Percentiles rank a stretch among this genome's conserved stretches.
phyloP scores from a whole-genome alignment of 2,888 invertebrate species.

The Acrocyrtus sp. region DNA sequence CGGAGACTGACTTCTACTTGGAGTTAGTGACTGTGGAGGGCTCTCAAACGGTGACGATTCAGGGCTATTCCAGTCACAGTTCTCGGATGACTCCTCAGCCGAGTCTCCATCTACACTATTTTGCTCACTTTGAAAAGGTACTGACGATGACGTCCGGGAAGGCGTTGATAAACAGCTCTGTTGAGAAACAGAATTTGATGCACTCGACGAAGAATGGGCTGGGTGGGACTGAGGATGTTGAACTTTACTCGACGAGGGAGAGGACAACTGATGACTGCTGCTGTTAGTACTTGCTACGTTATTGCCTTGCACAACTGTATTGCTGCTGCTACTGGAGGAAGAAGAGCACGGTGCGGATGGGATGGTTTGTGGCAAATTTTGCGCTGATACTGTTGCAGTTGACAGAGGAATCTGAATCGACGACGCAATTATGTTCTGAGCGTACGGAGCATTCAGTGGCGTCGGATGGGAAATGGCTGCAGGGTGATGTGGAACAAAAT shows the following conservation, averaged over 20 bases:
- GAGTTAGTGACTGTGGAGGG: slow-evolving; percentile 73
- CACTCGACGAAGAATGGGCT: slow-evolving; percentile 24
- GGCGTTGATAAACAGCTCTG: slow-evolving; percentile 50
- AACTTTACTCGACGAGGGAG: background rate
- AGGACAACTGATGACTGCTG: slow-evolving; percentile 19
- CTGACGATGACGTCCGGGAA: slow-evolving; percentile 45
- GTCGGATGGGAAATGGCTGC: slow-evolving; percentile 40
- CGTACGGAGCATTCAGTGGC: slow-evolving; percentile 39
- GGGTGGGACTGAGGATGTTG: slow-evolving; percentile 1
- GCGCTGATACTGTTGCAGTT: slow-evolving; percentile 25
- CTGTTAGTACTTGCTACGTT: background rate
- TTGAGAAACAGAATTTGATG: slow-evolving; percentile 50
- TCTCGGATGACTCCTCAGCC: slow-evolving; percentile 55
- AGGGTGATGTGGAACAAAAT: slow-evolving; percentile 32
- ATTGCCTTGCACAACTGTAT: background rate
- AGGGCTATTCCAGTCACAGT: slow-evolving; percentile 70
- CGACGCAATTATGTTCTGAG: slow-evolving; percentile 36
- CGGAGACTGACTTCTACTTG: slow-evolving; percentile 78
- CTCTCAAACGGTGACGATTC: slow-evolving; percentile 71
- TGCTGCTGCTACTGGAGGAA: too few relatives aligned
- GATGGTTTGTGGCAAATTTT: slow-evolving; percentile 21
- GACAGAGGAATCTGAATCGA: slow-evolving; percentile 36
- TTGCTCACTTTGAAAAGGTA: slow-evolving; percentile 55
- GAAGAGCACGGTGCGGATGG: slow-evolving; percentile 15
- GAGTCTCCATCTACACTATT: slow-evolving; percentile 60